Percentiles rank a stretch among this genome's conserved stretches.
phyloP scores from a whole-genome alignment of 2,797 vertebrate species.

The Hoplostethus atlanticus region DNA sequence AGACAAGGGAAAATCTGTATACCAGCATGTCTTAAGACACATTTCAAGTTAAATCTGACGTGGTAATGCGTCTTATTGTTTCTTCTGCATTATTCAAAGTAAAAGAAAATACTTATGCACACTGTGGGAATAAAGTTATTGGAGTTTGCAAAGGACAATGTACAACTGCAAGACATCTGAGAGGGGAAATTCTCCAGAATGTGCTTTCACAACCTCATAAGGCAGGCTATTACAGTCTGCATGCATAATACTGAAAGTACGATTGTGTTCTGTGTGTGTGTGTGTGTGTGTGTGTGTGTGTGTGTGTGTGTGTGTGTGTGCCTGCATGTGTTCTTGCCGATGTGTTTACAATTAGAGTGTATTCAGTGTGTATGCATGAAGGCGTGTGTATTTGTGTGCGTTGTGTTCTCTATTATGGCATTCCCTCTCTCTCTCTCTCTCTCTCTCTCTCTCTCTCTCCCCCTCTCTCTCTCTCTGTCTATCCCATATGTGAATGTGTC shows the following conservation, averaged over 20 bases:
- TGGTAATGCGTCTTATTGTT: background rate
- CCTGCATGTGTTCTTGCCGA: conserved; percentile 5
- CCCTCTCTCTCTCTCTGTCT: background rate
- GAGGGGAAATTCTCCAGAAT: background rate
- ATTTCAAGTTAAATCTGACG: conserved; percentile 8
- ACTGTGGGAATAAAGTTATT: background rate
- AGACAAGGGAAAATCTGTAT: no score
- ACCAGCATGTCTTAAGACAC: background rate
- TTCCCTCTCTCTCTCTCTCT: conserved; percentile 26
- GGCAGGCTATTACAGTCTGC: background rate
- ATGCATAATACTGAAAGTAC: background rate
- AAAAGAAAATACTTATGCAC: background rate
- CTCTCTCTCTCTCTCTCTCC: conserved; percentile 23
- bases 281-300: conserved; percentile 8
- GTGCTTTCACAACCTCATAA: background rate
- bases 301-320: conserved; percentile 4
- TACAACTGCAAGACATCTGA: background rate
- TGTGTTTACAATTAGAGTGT: conserved; percentile 3
- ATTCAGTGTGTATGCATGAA: background rate
- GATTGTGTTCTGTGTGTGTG: background rate
- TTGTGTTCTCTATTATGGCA: background rate
- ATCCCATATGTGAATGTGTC: conserved; percentile 62
- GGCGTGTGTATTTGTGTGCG: background rate
- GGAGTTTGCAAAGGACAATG: background rate
- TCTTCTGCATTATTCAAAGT: background rate